Percentiles rank a stretch among this genome's conserved stretches.
Conservation (phyloP, 2,113 vertebrate species). For the Crotalus tigris region DNA sequence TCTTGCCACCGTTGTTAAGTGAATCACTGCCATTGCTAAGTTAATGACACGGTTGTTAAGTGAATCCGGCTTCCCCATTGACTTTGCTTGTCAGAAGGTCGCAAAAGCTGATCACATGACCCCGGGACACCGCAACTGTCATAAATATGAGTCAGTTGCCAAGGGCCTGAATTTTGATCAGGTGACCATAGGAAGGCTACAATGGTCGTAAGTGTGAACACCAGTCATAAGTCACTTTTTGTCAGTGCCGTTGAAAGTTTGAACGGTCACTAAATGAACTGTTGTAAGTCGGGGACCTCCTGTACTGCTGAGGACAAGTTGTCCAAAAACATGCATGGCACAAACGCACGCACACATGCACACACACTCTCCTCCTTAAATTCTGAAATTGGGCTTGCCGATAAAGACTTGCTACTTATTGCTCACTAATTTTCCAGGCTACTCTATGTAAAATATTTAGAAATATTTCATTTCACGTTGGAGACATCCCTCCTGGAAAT, state of each 20-base stretch:
- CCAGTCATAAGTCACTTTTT: too few relatives aligned
- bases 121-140: background rate
- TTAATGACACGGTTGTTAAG: background rate
- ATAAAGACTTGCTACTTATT: background rate
- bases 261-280: too few relatives aligned
- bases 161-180: too few relatives aligned
- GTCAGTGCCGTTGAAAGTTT: too few relatives aligned
- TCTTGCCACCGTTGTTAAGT: background rate
- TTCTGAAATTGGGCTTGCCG: background rate
- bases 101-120: too few relatives aligned
- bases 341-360: rapidly evolving
- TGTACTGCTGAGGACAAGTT: background rate
- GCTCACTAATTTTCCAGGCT: too few relatives aligned
- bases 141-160: background rate
- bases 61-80: background rate
- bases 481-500: background rate
- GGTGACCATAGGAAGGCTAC: too few relatives aligned
- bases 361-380: background rate
- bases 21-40: background rate
- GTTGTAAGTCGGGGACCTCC: too few relatives aligned
- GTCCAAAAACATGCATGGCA: background rate
- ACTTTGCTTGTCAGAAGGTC: background rate
- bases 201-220: too few relatives aligned
- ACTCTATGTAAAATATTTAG: background rate
- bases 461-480: background rate